phyloP scores from a whole-genome alignment of 2,888 invertebrate genomes.

The Tetropium fuscum region DNA sequence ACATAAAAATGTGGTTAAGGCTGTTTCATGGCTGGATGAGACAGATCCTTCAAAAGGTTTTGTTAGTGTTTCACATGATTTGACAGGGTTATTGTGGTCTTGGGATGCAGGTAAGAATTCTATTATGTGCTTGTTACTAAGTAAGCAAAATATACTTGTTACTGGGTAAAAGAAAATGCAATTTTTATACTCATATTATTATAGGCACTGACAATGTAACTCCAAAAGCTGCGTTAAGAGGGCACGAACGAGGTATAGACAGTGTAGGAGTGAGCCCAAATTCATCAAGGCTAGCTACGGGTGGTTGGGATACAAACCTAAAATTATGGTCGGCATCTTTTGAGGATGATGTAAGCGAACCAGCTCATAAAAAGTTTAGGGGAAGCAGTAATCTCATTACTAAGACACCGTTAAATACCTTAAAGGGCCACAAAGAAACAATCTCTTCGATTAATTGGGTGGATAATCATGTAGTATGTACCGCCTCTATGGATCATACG shows the following conservation, averaged over 20 bases:
- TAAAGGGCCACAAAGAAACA: slow-evolving; percentile 94
- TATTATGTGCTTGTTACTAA: too few relatives aligned
- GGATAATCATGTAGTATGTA: slow-evolving; percentile 80
- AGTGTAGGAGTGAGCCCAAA: slow-evolving; percentile 83
- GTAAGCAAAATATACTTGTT: too few relatives aligned
- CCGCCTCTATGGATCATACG: slow-evolving; percentile 96
- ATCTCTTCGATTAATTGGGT: slow-evolving; percentile 90
- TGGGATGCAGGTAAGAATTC: slow-evolving; percentile 35
- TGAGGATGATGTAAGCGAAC: slow-evolving; percentile 56
- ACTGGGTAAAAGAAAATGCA: too few relatives aligned
- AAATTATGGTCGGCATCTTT: slow-evolving; percentile 87
- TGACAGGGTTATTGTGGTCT: slow-evolving; percentile 79
- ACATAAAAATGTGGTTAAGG: slow-evolving; percentile 89
- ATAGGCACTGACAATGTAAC: slow-evolving; percentile 76
- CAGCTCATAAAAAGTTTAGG: slow-evolving; percentile 57
- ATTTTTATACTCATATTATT: too few relatives aligned
- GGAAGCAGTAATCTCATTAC: slow-evolving; percentile 47
- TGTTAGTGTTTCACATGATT: slow-evolving; percentile 90
- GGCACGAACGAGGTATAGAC: slow-evolving; percentile 94
- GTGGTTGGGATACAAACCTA: slow-evolving; percentile 92
- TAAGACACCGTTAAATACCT: slow-evolving; percentile 84
- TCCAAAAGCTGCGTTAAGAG: slow-evolving; percentile 85
- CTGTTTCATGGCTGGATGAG: slow-evolving; percentile 86
- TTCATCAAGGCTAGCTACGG: slow-evolving; percentile 78
- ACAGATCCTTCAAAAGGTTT: slow-evolving; percentile 68